Percentiles rank a stretch among this genome's conserved stretches.
phyloP scores from a whole-genome alignment of 2,888 invertebrate species.

The Dolichomitus sp. region DNA sequence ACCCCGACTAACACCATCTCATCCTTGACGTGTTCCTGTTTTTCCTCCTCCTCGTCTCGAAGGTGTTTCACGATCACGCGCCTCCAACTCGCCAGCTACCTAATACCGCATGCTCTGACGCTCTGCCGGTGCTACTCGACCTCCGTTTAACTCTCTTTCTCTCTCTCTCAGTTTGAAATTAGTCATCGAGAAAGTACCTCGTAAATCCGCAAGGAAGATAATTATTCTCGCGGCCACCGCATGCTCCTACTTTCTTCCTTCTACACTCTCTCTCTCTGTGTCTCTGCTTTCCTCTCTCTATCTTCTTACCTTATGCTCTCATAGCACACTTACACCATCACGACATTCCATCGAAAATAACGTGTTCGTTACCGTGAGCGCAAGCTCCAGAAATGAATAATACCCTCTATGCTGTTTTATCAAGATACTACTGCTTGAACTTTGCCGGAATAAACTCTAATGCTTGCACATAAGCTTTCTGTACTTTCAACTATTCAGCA shows the following conservation, averaged over 20 bases:
- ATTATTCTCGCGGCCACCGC: constrained; percentile 64
- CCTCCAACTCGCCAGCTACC: constrained; percentile 26
- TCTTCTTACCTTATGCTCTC: background rate
- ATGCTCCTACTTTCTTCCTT: constrained; percentile 9
- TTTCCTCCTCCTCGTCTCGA: constrained; percentile 10
- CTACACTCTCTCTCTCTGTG: background rate
- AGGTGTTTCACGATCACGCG: constrained; percentile 59
- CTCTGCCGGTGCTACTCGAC: constrained; percentile 38
- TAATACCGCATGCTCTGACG: constrained; percentile 10
- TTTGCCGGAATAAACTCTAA: background rate
- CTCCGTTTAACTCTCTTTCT: background rate
- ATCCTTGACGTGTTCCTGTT: background rate
- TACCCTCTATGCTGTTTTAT: constrained; percentile 16
- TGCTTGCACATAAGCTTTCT: background rate
- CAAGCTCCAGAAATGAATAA: constrained; percentile 34
- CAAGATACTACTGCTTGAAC: background rate
- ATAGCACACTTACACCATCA: constrained; percentile 9
- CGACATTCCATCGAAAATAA: constrained; percentile 48
- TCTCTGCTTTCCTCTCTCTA: background rate
- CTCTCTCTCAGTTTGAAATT: constrained; percentile 61
- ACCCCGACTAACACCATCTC: background rate
- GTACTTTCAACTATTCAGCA: background rate
- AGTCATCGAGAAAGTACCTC: constrained; percentile 70
- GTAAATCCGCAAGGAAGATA: constrained; percentile 68
- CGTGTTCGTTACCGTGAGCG: constrained; percentile 33